Evolutionary conservation across 1,140 invertebrate genomes (phyloP).

Genomic region (Pantala flavescens): DNA sequence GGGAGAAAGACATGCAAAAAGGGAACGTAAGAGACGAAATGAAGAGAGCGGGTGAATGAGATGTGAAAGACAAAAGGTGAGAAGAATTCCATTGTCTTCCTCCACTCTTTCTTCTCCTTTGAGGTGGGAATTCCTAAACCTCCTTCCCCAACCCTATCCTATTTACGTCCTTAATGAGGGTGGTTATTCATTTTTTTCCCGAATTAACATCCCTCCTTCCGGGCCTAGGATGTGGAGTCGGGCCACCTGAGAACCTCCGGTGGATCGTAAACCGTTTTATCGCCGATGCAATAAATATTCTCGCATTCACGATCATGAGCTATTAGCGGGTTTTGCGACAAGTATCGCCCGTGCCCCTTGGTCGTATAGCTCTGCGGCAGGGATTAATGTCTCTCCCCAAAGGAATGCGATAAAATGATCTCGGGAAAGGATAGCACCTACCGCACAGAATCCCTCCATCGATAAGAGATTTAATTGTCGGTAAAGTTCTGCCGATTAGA

Average conservation of each 20-base stretch:
- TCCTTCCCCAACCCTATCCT: neutral
- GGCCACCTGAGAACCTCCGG: neutral
- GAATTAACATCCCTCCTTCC: too few relatives aligned
- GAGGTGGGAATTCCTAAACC: neutral
- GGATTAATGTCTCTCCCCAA: too few relatives aligned
- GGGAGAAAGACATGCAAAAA: neutral
- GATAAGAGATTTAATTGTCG: too few relatives aligned
- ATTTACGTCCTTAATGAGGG: neutral
- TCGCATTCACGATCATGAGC: neutral
- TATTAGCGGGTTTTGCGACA: neutral
- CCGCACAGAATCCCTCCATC: too few relatives aligned
- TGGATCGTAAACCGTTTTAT: neutral
- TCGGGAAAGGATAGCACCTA: too few relatives aligned
- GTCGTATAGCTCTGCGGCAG: too few relatives aligned
- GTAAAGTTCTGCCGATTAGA: too few relatives aligned
- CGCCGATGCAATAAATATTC: slow-evolving; percentile 1
- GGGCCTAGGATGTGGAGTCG: neutral
- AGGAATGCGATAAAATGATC: too few relatives aligned
- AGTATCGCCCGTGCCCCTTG: too few relatives aligned
- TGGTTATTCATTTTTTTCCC: neutral
- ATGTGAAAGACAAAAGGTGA: neutral
- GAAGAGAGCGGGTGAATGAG: neutral
- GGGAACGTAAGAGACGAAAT: neutral
- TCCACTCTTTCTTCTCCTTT: neutral
- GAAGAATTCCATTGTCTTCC: neutral